Percentiles rank a stretch among this genome's conserved stretches.
Evolutionary conservation across 2,888 invertebrate genomes (phyloP).

Genomic region (Julus scandinavius): DNA sequence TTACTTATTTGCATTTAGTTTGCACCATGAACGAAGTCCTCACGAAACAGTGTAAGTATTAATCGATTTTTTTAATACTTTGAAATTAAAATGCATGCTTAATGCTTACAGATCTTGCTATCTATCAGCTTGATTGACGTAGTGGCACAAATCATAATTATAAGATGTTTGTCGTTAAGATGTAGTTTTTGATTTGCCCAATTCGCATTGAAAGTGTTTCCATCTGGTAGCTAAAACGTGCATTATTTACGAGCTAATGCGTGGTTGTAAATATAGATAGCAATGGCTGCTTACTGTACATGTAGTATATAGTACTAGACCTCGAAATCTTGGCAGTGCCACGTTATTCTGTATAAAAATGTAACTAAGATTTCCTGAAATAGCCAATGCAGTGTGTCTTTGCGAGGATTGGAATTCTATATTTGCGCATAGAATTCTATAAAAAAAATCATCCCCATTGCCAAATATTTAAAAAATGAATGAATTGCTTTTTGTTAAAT

Average conservation of each 20-base stretch:
- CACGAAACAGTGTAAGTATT: conserved; percentile 19
- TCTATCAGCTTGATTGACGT: background rate
- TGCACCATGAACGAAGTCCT: conserved; percentile 28
- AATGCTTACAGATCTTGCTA: background rate
- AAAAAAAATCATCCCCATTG: background rate
- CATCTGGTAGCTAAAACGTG: conserved; percentile 25
- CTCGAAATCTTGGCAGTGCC: conserved; percentile 31
- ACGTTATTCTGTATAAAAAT: background rate
- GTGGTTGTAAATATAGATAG: conserved; percentile 14
- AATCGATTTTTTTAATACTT: background rate
- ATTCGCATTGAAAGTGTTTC: background rate
- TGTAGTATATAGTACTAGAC: background rate
- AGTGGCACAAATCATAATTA: background rate
- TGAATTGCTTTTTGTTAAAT: background rate
- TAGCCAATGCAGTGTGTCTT: background rate
- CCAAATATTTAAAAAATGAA: conserved; percentile 11
- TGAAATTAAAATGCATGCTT: background rate
- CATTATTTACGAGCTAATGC: background rate
- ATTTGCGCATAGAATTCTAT: background rate
- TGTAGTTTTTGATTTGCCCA: background rate
- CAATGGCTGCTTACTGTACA: background rate
- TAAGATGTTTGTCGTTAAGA: background rate
- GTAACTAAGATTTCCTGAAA: conserved; percentile 18
- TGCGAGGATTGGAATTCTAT: background rate
- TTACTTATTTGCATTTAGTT: conserved; percentile 40